Base-by-base conservation (phyloP, 2,888 invertebrate genomes). In the Atherix ibis region DNA sequence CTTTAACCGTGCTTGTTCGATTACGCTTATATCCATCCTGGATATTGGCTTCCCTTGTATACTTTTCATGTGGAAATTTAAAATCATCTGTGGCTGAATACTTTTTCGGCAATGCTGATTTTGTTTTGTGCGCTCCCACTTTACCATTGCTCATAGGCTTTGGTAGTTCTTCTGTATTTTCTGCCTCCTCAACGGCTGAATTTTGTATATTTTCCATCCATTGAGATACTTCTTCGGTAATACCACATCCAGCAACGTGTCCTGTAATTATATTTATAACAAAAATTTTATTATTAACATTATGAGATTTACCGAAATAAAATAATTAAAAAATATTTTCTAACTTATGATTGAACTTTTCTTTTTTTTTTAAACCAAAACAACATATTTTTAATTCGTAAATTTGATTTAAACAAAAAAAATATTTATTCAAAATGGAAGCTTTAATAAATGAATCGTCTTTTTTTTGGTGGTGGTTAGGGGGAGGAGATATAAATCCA, bases 121-220 rank as follows among this genome's bases (percentile, higher is more conserved):
- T 43, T n/a, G 51, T 45, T 19, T 22, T 54, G 47, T 27, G 31
- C 10, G 15, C 31, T 18, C 36, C 38, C n/a, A n/a, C n/a, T n/a
- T n/a, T n/a, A 15, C 32, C 38, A 16, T 31, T 42, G 43, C 47
- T 43, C 32, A 43, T 40, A 15, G 41, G 40, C 36, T 37, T 42
- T 37, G 43, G 42, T 18, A 42, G 40, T 31, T 39, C 37, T 18
- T 38, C 39, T n/a, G 27, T 15, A n/a, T 36, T 27, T 16, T 16
- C 18, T 14, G 27, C 10, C 27, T 73, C 71, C 40, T 74, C 73
- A 26, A 71, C 70, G 10, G 67, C 80, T 3, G 80, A 76, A 64
- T 77, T 78, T 59, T 89, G 89, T 46, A 94, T 75, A 46, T 71
- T 70, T 50, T 88, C 80, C 92, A 94, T 92, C 89, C 91, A 91